A percentile compares a stretch with the other conserved stretches of the same genome.
phyloP scores from a whole-genome alignment of 2,797 vertebrate species.

The Schizopygopsis pylzovi region DNA sequence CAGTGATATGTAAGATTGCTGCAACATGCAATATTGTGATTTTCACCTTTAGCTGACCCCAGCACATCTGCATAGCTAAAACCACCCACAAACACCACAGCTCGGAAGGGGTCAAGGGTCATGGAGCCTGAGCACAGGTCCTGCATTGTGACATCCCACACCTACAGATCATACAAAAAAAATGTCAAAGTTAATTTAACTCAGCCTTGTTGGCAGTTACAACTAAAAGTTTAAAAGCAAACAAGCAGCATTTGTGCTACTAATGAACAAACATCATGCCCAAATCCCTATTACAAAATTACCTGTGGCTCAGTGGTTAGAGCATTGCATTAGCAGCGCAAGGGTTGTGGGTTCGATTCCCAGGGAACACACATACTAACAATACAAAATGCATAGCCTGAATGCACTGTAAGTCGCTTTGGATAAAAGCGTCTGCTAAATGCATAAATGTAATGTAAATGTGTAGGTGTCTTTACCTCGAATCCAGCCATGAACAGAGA shows the following conservation, averaged over 20 bases:
- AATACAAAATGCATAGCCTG: no score
- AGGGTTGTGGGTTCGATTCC: no score
- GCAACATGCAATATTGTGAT: not conserved
- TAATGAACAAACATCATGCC: not conserved
- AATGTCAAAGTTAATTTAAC: not conserved
- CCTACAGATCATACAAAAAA: constrained; percentile 70
- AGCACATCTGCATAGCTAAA: constrained; percentile 93
- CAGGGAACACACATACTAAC: no score
- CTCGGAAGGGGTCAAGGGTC: constrained; percentile 83
- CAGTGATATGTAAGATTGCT: constrained; percentile 1
- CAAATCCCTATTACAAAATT: not conserved
- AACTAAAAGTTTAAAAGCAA: not conserved
- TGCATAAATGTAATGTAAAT: no score
- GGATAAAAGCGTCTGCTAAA: no score
- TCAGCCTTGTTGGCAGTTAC: not conserved
- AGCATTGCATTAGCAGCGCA: no score
- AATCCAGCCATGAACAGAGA: constrained; percentile 89
- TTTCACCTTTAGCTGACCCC: constrained; percentile 90
- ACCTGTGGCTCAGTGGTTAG: no score
- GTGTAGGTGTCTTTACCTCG: constrained; percentile 77
- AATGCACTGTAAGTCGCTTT: no score
- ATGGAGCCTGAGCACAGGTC: constrained; percentile 85
- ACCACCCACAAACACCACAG: constrained; percentile 91
- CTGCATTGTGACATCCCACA: constrained; percentile 94
- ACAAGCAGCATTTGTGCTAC: not conserved